phyloP scores from a whole-genome alignment of 2,888 invertebrate genomes.

The Leucozona laternaria region DNA sequence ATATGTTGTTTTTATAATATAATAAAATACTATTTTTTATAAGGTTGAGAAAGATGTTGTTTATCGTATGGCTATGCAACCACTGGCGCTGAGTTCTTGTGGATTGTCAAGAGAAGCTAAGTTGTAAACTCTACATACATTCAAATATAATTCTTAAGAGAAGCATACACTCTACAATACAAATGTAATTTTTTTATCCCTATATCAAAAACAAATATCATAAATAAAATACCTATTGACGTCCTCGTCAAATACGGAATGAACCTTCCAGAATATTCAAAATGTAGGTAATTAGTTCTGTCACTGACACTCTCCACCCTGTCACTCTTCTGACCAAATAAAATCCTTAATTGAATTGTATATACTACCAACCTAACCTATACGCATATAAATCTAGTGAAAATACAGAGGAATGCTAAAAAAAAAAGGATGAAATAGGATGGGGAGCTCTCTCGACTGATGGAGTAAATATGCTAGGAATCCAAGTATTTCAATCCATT shows the following conservation, averaged over 20 bases:
- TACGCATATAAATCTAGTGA: not conserved
- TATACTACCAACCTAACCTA: too few relatives aligned
- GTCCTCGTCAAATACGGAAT: not conserved
- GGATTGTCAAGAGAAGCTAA: too few relatives aligned
- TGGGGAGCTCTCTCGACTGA: slow-evolving; percentile 4
- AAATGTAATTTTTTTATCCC: too few relatives aligned
- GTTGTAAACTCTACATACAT: too few relatives aligned
- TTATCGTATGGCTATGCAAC: too few relatives aligned
- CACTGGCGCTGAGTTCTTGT: too few relatives aligned
- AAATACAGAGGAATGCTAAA: slow-evolving; percentile 33
- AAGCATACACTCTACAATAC: too few relatives aligned
- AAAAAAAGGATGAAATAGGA: slow-evolving; percentile 37
- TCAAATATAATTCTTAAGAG: too few relatives aligned
- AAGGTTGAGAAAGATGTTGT: too few relatives aligned
- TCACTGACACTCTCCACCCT: slow-evolving; percentile 40
- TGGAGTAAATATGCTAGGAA: not conserved
- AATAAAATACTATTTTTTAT: too few relatives aligned
- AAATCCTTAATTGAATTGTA: slow-evolving; percentile 53
- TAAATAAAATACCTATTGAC: not conserved
- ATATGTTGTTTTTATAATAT: too few relatives aligned
- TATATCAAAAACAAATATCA: too few relatives aligned
- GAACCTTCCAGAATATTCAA: not conserved
- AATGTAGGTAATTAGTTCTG: slow-evolving; percentile 27
- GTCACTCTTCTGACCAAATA: slow-evolving; percentile 24
- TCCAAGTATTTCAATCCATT: not conserved